Evolutionary conservation across 2,888 invertebrate genomes (phyloP).

Genomic region (Malacosoma neustria): DNA sequence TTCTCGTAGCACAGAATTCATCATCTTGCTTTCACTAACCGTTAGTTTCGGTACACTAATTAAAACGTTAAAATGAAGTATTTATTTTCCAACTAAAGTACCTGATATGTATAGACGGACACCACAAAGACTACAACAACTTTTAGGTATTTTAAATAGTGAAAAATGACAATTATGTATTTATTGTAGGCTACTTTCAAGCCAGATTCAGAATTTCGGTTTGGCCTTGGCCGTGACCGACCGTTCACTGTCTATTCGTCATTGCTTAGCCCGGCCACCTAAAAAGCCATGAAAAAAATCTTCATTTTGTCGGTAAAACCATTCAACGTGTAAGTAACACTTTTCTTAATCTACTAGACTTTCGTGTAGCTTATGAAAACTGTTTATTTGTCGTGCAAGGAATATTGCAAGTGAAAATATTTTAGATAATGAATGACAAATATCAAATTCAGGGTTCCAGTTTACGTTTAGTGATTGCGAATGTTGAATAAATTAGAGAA

Average conservation of each 20-base stretch:
- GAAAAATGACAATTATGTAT: constrained; percentile 31
- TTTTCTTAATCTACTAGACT: no score
- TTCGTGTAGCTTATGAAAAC: no score
- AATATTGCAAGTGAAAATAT: no score
- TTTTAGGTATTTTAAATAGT: constrained; percentile 23
- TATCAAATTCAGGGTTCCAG: no score
- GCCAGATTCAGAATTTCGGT: constrained; percentile 27
- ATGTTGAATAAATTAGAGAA: no score
- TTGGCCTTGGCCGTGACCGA: constrained; percentile 69
- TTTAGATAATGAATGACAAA: no score
- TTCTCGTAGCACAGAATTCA: constrained; percentile 52
- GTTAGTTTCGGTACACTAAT: constrained; percentile 11
- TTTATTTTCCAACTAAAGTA: constrained; percentile 1
- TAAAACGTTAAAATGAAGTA: constrained; percentile 4
- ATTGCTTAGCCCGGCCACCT: constrained; percentile 49
- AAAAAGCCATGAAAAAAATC: background rate
- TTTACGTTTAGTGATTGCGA: no score
- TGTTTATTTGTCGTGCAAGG: no score
- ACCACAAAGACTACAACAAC: constrained; percentile 13
- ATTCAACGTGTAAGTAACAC: no score
- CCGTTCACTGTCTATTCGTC: constrained; percentile 50
- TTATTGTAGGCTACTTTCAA: constrained; percentile 25
- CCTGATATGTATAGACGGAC: constrained; percentile 3
- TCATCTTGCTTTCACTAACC: constrained; percentile 48
- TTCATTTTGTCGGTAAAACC: no score